Evolutionary conservation across 2,113 vertebrate species (phyloP), one percentile per base, ranked within the genome.

Genomic region (Ophthalmolycus amberensis): DNA sequence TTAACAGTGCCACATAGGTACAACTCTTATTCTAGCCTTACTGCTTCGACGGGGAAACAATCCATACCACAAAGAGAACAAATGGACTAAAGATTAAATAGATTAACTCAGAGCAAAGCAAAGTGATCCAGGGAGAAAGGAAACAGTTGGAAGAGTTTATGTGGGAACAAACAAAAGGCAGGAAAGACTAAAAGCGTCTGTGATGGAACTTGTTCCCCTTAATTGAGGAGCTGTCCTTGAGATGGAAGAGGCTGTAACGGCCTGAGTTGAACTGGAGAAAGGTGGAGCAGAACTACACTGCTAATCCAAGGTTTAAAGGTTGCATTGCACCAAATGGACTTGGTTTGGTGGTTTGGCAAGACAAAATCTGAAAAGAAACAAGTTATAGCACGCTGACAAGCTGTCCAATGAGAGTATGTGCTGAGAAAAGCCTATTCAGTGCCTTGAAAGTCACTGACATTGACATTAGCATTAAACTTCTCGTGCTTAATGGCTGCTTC

Each of bases 381-480:
- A 48, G 60, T 71, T 77, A 9, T 20, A 6, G 14, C n/a, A 37
- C 27, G 59, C 12, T 7, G 22, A 60, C 1, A 1, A 72, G 66
- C 32, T 64, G 20, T 48, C 18, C 15, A 60, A 56, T 44, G 42
- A 68, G 25, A 75, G 60, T 14, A 48, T 3, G 44, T 48, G 16
- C 77, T 5, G 14, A 66, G 32, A 68, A 76, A 34, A 78, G 73
- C 2, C 11, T 14, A 52, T 65, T 79, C n/a, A 59, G 59, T 27
- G 56, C 68, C 29, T 80, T 75, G 62, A 37, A 62, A 52, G 27
- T 62, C 76, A 59, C 71, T 75, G 71, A 85, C 75, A 83, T n/a
- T 72, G 68, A 86, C 64, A 64, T 75, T 40, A 64, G 84, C 75
- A 64, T 73, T 42, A 71, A 85, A 76, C 79, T 62, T 85, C 80